Conservation (phyloP, 2,797 vertebrate species). For the Onychomys leucogaster region DNA sequence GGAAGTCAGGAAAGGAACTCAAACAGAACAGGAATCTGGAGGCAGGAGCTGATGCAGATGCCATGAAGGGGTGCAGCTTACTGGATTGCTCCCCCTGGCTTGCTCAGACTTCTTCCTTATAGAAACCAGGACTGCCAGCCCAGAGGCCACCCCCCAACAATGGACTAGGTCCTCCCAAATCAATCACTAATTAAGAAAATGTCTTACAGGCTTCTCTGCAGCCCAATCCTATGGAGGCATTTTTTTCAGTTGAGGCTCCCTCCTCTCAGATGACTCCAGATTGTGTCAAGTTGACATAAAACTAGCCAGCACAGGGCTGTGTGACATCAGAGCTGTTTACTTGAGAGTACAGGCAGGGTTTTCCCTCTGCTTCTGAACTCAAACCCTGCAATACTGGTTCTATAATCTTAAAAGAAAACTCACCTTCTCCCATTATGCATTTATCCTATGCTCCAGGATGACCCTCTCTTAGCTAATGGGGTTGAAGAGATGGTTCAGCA, state of each 20-base stretch:
- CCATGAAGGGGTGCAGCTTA: neutral
- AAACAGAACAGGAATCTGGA: neutral
- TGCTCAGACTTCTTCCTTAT: neutral
- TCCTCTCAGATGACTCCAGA: neutral
- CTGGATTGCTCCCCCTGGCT: neutral
- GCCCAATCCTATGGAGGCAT: neutral
- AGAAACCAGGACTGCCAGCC: neutral
- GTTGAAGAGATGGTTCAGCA: neutral
- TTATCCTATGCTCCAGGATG: constrained; percentile 1
- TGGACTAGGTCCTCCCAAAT: neutral
- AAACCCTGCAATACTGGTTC: neutral
- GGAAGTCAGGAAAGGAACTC: neutral
- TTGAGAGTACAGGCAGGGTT: neutral
- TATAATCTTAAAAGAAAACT: constrained; percentile 52
- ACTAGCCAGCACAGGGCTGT: neutral
- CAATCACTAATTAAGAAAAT: neutral
- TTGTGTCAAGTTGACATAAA: neutral
- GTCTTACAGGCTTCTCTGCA: neutral
- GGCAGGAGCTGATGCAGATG: neutral
- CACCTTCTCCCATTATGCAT: neutral
- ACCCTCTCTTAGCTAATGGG: neutral
- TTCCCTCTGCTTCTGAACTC: neutral
- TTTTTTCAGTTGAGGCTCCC: neutral
- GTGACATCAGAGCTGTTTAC: neutral
- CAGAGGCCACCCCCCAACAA: neutral